Evolutionary conservation across 2,113 vertebrate species (phyloP), one percentile per base, ranked within the genome.

Genomic region (Pseudorectes ferrugineus): DNA sequence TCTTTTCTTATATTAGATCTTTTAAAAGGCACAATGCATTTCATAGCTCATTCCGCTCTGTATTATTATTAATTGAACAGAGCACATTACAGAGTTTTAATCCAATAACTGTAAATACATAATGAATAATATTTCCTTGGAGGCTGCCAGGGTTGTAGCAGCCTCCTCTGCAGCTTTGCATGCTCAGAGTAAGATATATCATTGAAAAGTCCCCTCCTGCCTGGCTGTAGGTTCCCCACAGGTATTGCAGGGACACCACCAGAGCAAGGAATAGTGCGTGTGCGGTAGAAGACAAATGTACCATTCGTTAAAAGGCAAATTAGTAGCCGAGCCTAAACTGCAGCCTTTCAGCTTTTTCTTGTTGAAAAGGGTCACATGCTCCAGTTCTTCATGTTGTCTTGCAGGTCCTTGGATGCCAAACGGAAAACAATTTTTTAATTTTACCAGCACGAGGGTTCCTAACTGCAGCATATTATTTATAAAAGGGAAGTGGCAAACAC

Each of bases 41-140:
- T 98, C 94, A 96, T 96, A 97, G 95, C 80, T 95, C 94, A 96
- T 83, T 61, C 97, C 36, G 8, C 62, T 97, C 85, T 77, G 66
- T 96, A 97, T 97, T 97, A 97, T 97, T 98, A 98, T 98, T 98
- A 98, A 98, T 98, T 98, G 97, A 97, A 96, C 95, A 96, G 92
- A 96, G 89, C 94, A 96, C 85, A 96, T 96, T 96, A 97, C 96
- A 96, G 96, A 97, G 81, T 96, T 97, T 97, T 97, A 97, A 98
- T 97, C 85, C 94, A 97, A 97, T 98, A 97, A 97, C 94, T 97
- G 87, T 97, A 98, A 97, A 97, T 98, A 97, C 92, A 96, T 97
- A 97, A 97, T 97, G 92, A 97, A 97, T 97, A 96, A 95, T 96
- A 96, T 97, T 97, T 97, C 91, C 91, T 96, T 95, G 89, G 96